Base-by-base conservation (phyloP, 2,888 invertebrate species). In the Caenorhabditis uteleia region DNA sequence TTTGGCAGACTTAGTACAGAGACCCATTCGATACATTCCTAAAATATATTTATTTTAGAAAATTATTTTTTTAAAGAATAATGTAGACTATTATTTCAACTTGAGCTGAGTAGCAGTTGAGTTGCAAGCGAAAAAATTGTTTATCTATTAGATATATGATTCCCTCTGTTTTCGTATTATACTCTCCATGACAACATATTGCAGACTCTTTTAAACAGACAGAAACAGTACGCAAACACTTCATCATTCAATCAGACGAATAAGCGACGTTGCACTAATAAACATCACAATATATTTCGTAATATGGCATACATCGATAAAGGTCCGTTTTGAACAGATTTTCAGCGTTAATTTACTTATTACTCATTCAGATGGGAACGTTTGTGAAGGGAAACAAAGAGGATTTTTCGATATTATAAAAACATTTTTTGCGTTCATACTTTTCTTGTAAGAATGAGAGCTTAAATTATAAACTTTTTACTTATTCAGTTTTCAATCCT, bases 241-340 rank as follows among this genome's bases (percentile, higher is more conserved):
- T n/a, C n/a, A n/a, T n/a, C n/a, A n/a, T n/a, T n/a, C n/a, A n/a
- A n/a, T n/a, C n/a, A n/a, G n/a, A n/a, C n/a, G n/a, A n/a, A n/a
- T n/a, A n/a, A n/a, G n/a, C n/a, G n/a, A n/a, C 7, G 31, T 12
- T 29, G 31, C 31, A 29, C 31, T 29, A 29, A 14, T 29, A 8
- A 7, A 29, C 7, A 29, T 29, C 31, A 29, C 7, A 8, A 29
- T 10, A 29, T 29, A 8, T 29, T 20, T 27, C 18, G 8, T 12
- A 44, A 43, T 38, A 62, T 62, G 62, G 62, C 53, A n/a, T 62
- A 62, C 43, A 53, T 62, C 21, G 62, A 62, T 49, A 62, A 62
- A 48, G 53, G 62, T 62, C 29, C 42, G 56, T 34, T 43, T 26
- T 12, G 36, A 25, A 16, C 6, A n/a, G 20, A 12, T 20, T 16